These are phyloP conservation scores for Plebejus anna DNA, from an alignment of 2,888 invertebrate genomes.

Conservation along the genomic window DNA sequence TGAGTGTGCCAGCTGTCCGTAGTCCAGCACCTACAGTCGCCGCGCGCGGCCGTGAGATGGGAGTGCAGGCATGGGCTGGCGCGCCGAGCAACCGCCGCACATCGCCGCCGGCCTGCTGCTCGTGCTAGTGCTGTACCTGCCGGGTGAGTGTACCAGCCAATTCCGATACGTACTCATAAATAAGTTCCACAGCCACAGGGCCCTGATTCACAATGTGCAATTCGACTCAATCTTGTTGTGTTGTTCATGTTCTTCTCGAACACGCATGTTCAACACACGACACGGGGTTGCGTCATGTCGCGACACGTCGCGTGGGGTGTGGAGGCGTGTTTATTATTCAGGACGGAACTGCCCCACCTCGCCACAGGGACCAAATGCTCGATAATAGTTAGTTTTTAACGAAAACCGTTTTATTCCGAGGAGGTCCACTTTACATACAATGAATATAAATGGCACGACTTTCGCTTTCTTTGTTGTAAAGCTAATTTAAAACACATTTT, in stretches of 20 bases:
- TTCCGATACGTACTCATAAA: too few relatives aligned
- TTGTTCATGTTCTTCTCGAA: background rate
- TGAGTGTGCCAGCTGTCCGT: slow-evolving; percentile 37
- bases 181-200: too few relatives aligned
- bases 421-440: slow-evolving; percentile 14
- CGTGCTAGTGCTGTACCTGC: slow-evolving; percentile 75
- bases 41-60: slow-evolving; percentile 87
- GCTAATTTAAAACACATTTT: slow-evolving; percentile 12
- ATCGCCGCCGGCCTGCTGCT: slow-evolving; percentile 81
- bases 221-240: too few relatives aligned
- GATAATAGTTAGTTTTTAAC: slow-evolving; percentile 24
- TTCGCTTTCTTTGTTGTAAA: slow-evolving; percentile 12
- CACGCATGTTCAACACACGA: background rate
- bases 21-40: slow-evolving; percentile 71
- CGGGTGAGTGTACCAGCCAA: slow-evolving; percentile 49
- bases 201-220: too few relatives aligned
- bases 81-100: slow-evolving; percentile 89
- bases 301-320: background rate
- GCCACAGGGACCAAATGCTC: slow-evolving; percentile 12
- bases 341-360: slow-evolving; percentile 26
- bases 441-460: slow-evolving; percentile 18
- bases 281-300: slow-evolving; percentile 1
- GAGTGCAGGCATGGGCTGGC: slow-evolving; percentile 95
- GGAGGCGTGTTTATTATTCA: slow-evolving; percentile 20
- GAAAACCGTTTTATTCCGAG: slow-evolving; percentile 1